Base-by-base conservation (phyloP, 2,888 invertebrate species). In the Deilephila porcellus region DNA sequence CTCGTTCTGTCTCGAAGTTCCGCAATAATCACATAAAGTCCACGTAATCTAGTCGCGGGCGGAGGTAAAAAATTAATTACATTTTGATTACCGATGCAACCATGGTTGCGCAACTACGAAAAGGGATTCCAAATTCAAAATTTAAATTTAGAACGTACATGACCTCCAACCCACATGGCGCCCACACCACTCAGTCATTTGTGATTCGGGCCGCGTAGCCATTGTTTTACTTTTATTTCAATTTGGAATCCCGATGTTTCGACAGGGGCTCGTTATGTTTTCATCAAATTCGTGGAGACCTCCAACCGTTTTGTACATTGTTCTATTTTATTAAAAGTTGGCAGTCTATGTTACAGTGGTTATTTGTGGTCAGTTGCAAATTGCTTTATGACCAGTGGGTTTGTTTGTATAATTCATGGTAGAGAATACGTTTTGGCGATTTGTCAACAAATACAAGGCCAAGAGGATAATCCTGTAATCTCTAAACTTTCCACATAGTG, bases 121-220 rank as follows among this genome's bases (percentile, higher is more conserved):
- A 80, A 80, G 81, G 83, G 82, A 82, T 82, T 80, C 82, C 77
- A 80, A 86, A 87, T 85, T 87, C 84, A 82, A 86, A 85, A 86
- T 85, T 85, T 82, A 83, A 87, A 88, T 86, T 86, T 83, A 83
- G 85, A 86, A 84, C 84, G 84, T 81, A 84, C 84, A 83, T 90
- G 92, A 92, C 94, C 94, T 94, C 91, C 91, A 87, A 85, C 94
- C 94, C 93, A 94, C 94, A 93, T 93, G 91, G 83, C 87, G 85
- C 93, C 93, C 90, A 92, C 93, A 89, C 89, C 86, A 83, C 80
- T 79, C 83, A 78, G 78, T 85, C 86, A 93, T 92, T 92, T 92
- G 89, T 86, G 83, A 94, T 93, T 93, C 93, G 84, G 87, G 87
- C 86, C 89, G 90, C 93, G 91, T 90, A 84, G 77, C 89, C 90